These are phyloP conservation scores for Tamandua tetradactyla DNA, from an alignment of 2,797 vertebrate species.

Conservation along the genomic window DNA sequence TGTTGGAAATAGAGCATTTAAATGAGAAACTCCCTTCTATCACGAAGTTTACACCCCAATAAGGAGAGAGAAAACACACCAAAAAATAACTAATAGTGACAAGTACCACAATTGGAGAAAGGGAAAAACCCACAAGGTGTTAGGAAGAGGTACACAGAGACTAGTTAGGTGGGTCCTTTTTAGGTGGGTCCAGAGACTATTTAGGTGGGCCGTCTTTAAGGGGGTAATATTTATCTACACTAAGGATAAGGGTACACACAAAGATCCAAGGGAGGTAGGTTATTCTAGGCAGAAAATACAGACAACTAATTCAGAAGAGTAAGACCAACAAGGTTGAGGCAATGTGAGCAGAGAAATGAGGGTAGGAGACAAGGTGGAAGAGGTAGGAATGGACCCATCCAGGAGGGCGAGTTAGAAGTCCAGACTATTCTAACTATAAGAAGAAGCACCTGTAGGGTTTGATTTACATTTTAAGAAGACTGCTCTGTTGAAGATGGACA, in stretches of 20 bases:
- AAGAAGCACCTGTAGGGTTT: background rate
- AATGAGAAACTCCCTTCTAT: background rate
- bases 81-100: background rate
- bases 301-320: background rate
- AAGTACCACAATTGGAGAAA: background rate
- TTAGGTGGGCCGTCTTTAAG: background rate
- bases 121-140: background rate
- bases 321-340: background rate
- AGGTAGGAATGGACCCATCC: background rate
- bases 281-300: background rate
- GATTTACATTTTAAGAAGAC: constrained; percentile 29
- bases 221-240: background rate
- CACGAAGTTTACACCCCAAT: background rate
- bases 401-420: background rate
- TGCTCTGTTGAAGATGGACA: background rate
- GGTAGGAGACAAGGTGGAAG: background rate
- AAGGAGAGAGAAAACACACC: background rate
- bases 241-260: background rate
- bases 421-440: background rate
- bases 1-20: background rate
- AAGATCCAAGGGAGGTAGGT: background rate
- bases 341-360: background rate
- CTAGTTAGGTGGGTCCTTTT: background rate
- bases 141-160: background rate
- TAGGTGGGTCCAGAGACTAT: background rate